Evolutionary conservation across 2,888 invertebrate species (phyloP), one percentile per base, ranked within the genome.

Genomic region (Drosophila koepferae): DNA sequence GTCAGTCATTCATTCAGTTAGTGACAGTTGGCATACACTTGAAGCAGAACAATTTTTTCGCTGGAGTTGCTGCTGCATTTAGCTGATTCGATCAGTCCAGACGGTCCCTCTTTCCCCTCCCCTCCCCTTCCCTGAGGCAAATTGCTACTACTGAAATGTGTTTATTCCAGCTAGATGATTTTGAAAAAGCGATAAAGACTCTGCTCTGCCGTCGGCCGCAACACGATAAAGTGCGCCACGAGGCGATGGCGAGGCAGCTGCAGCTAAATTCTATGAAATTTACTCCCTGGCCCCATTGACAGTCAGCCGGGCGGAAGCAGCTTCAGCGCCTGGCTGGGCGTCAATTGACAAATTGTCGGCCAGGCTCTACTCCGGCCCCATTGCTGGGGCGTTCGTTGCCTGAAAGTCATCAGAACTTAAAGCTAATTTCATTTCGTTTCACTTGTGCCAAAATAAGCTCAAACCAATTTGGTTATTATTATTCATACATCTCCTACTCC

Each of bases 341-440:
- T 83, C 89, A 86, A 83, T 88, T 85, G 85, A 88, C 89, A 88
- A 85, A 88, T 85, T 88, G 86, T 76, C 72, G 75, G 51, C 65
- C 61, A 51, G 46, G 43, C 55, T 40, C 12, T 3, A 23, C 23
- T 23, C 23, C 59, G 20, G 34, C 23, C 10, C 10, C 23, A 31
- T 28, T 3, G 18, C 6, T 38, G 14, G 38, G 18, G 43, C 38
- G 18, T 48, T 43, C 62, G 36, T 31, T 38, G 7, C 23, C 34
- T 23, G 63, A 63, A 78, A 77, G 74, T 65, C 76, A 70, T 63
- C 76, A 61, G 54, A 73, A 74, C 78, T 83, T 64, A 53, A 77
- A 86, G 86, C 89, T 85, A 88, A 85, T 85, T 85, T 86, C 74
- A 80, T 85, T 82, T 88, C 83, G 78, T 79, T 77, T 86, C 82